Conservation (phyloP, 2,113 vertebrate species). For the Peromyscus maniculatus region DNA sequence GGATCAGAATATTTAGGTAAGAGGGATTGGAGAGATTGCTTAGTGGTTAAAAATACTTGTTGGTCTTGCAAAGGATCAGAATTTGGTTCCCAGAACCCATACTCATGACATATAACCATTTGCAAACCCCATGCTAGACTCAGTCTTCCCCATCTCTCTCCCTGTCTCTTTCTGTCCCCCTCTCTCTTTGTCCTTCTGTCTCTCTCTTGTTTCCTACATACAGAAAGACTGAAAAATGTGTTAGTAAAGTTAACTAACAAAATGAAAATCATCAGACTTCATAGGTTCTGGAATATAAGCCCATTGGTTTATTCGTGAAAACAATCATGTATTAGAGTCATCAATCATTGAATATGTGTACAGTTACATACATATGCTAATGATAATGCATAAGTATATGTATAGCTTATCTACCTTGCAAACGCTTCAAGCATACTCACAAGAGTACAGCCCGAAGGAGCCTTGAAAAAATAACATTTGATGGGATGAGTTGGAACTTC, state of each 20-base stretch:
- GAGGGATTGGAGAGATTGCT: neutral
- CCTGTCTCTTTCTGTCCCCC: neutral
- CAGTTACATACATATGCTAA: neutral
- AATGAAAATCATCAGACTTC: neutral
- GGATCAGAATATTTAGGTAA: neutral
- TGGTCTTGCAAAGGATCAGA: neutral
- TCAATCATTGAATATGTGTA: neutral
- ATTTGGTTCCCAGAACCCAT: neutral
- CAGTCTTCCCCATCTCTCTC: neutral
- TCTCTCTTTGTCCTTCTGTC: neutral
- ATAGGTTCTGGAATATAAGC: neutral
- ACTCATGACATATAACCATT: neutral
- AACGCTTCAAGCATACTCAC: neutral
- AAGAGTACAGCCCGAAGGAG: neutral
- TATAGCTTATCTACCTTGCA: neutral
- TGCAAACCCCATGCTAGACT: neutral
- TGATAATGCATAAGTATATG: neutral
- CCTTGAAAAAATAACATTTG: neutral
- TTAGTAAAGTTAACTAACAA: neutral
- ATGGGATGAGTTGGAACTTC: neutral
- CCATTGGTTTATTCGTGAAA: neutral
- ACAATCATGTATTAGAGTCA: neutral
- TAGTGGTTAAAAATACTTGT: too few species aligned
- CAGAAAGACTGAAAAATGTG: neutral
- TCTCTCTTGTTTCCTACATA: neutral